phyloP scores from a whole-genome alignment of 2,888 invertebrate genomes.

The Deroplatys truncata region DNA sequence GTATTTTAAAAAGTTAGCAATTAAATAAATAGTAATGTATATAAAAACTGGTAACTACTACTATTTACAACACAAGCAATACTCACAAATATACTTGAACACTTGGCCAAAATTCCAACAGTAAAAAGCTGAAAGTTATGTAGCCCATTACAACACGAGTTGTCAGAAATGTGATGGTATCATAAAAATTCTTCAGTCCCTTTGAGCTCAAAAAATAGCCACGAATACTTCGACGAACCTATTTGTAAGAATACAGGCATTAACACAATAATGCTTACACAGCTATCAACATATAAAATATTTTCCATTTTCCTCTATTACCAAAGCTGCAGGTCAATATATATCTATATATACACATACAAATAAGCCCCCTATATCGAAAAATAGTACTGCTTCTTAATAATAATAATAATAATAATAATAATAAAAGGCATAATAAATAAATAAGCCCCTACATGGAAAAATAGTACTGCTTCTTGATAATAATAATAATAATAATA shows the following conservation, averaged over 20 bases:
- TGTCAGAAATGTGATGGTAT: constrained; percentile 72
- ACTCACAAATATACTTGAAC: constrained; percentile 75
- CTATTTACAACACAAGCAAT: neutral
- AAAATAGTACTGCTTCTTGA: too few relatives aligned
- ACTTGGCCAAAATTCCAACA: constrained; percentile 78
- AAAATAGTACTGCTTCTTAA: too few relatives aligned
- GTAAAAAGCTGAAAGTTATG: constrained; percentile 85
- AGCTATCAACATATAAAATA: neutral
- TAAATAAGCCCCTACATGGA: too few relatives aligned
- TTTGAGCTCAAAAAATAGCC: constrained; percentile 70
- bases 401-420: too few relatives aligned
- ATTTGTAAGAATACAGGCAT: constrained; percentile 19
- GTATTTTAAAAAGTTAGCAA: neutral
- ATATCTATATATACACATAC: too few relatives aligned
- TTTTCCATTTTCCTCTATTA: neutral
- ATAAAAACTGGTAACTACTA: neutral
- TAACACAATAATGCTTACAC: constrained; percentile 25
- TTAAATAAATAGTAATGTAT: neutral
- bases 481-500: too few relatives aligned
- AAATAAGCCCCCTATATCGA: too few relatives aligned
- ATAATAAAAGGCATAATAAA: too few relatives aligned
- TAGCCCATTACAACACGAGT: constrained; percentile 86
- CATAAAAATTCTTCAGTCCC: constrained; percentile 70
- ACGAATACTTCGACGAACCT: constrained; percentile 76
- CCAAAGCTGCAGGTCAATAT: too few relatives aligned